Base-by-base conservation (phyloP, 2,888 invertebrate genomes). In the Dioctria linearis region DNA sequence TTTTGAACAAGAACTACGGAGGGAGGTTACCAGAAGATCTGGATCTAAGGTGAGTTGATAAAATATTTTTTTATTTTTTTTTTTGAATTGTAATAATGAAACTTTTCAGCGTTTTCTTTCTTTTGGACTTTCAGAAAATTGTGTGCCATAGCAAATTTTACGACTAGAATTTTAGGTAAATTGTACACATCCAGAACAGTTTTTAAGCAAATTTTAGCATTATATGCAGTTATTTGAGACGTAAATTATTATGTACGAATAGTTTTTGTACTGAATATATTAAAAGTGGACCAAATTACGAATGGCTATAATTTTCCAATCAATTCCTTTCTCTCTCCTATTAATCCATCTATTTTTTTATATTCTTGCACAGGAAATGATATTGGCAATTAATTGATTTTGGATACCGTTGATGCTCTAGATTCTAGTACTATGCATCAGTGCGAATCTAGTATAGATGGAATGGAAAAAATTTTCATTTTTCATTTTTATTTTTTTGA, bases 61-160 rank as follows among this genome's bases (percentile, higher is more conserved):
- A 25, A 25, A 25, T 25, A 25, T 25, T 25, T 25, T 25, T 13
- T 67, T 46, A n/a, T 46, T n/a, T 67, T 49, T n/a, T 9, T 9
- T 37, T 46, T 46, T 6, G 8, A 46, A 46, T 46, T 8, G 46
- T 46, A 46, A 46, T 25, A 25, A 46, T 8, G 46, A 6, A 46
- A 57, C 8, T 4, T 63, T 75, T 46, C 37, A 42, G 37, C 46
- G 46, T 61, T 9, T 13, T 54, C 40, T 40, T 66, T 66, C 37
- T 78, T 78, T n/a, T 78, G 49, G 4, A 54, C 59, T 51, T 69
- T 3, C 78, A 82, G 82, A 80, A 75, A 78, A 63, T 25, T 59
- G 75, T 73, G 80, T 83, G 83, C 81, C 83, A 83, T 83, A 83
- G 82, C 66, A 83, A 82, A 73, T 79, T 78, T 66, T 78, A 78